phyloP scores from a whole-genome alignment of 2,888 invertebrate genomes.

The Priapulus caudatus region DNA sequence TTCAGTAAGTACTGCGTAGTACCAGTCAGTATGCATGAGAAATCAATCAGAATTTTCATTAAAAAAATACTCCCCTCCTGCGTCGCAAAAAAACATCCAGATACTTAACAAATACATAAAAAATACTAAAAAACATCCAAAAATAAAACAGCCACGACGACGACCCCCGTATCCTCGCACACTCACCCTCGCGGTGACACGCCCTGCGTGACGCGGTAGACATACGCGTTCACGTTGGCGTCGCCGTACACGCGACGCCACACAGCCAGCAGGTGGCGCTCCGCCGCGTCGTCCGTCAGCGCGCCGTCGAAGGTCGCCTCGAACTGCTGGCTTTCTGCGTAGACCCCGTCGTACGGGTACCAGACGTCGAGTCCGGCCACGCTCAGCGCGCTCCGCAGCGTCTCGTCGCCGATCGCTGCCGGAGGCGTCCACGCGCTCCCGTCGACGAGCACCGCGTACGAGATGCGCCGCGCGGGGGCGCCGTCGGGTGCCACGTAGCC shows the following conservation, averaged over 20 bases:
- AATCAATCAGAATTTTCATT: too few species aligned
- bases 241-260: not conserved
- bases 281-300: not conserved
- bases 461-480: not conserved
- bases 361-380: not conserved
- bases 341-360: not conserved
- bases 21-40: too few species aligned
- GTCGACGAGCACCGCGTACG: not conserved
- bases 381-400: not conserved
- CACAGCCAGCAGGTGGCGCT: not conserved
- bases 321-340: not conserved
- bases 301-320: not conserved
- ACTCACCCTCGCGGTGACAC: too few species aligned
- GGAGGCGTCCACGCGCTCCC: not conserved
- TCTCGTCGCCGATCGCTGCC: not conserved
- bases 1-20: too few species aligned
- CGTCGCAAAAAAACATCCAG: too few species aligned
- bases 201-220: too few species aligned
- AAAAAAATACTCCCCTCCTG: too few species aligned
- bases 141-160: too few species aligned
- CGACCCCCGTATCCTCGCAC: too few species aligned
- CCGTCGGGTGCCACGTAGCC: not conserved
- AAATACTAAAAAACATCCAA: too few species aligned
- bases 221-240: not conserved
- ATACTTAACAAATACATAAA: too few species aligned